Base-by-base conservation (phyloP, 2,797 vertebrate genomes). In the Pseudomugil gertrudae region DNA sequence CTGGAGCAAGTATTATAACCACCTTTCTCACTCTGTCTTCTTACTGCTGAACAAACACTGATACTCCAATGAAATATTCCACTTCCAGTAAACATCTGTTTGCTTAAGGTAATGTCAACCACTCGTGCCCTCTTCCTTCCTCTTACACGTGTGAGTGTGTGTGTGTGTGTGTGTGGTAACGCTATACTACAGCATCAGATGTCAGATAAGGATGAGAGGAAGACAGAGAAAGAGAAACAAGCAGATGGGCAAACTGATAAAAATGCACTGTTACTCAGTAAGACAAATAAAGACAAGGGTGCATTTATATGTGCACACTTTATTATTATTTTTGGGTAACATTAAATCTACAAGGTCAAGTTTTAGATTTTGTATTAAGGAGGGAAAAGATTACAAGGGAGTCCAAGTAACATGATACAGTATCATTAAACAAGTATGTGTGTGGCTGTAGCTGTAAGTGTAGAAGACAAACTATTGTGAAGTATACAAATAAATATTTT, bases 141-240 rank as follows among this genome's bases (percentile, higher is more conserved):
- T 52, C 27, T 57, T 73, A 27, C 58, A 53, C 5, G 5, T 43
- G 35, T 40, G 40, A 4, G 36, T 35, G 35, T 67, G 57, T 87
- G 66, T 68, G 66, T 65, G 76, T 50, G 29, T 30, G 29, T 30
- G 4, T 32, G 52, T 24, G 24, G 88, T 85, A 89, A 90, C 69
- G 52, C 57, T 82, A 90, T 65, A 84, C 89, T 71, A 11, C 59
- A 53, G 79, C 79, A 78, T 90, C 81, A 79, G 64, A 78, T 87
- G 67, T 83, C 83, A 57, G 50, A 48, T 47, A 66, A 78, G 65
- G 65, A 70, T 38, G 23, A 17, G n/a, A 63, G 69, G 48, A 63
- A 61, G 24, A 66, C 24, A 50, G 15, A 36, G 15, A 32, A 4
- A 75, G 21, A 66, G 19, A 80, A 55, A 67, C 24, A 73, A 56